Base-by-base conservation (phyloP, 1,140 invertebrate genomes). In the Papilio glaucus region DNA sequence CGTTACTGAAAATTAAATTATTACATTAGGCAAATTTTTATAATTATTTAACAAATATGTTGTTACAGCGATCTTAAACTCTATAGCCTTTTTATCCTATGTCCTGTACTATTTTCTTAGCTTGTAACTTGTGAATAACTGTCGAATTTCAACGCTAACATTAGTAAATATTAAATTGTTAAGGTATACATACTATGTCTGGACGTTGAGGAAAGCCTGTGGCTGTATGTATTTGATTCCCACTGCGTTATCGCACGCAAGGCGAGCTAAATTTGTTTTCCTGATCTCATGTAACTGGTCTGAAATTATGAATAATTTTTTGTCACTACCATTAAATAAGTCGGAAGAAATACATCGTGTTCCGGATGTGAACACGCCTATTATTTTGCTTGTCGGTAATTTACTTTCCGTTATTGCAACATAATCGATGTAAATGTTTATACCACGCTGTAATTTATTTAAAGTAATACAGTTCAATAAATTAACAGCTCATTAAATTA, bases 221-320 rank as follows among this genome's bases (percentile, higher is more conserved):
- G 84, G 82, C 67, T 88, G 86, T 41, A 88, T 83, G 45, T 70
- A 80, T 72, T 85, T 82, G 67, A 88, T 78, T 0, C 76, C 93
- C 78, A 98, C 97, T 85, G 97, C 95, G 88, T 98, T 98, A 75
- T 97, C 95, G 85, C 98, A 99, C 29, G 98, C 94, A 0, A 98
- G 92, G 80, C 97, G 96, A 0, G 97, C 95, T 69, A 99, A 86
- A 0, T 96, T 97, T 0, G 95, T 95, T 85, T 97, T 97, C 24
- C 97, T 94, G 38, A 99, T 95, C 86, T 98, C 97, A 0, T 95
- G 94, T 39, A 99, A 83, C 89, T 99, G 98, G 21, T 94, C 95
- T 90, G 79, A 60, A 76, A 84, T 76, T 26, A 71, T 71, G 60
- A 68, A 42, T 60, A 13, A 39, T 63, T 72, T 38, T 75, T 77